Percentiles rank a stretch among this genome's conserved stretches.
Evolutionary conservation across 2,888 invertebrate species (phyloP).

Genomic region (Pterostichus niger): DNA sequence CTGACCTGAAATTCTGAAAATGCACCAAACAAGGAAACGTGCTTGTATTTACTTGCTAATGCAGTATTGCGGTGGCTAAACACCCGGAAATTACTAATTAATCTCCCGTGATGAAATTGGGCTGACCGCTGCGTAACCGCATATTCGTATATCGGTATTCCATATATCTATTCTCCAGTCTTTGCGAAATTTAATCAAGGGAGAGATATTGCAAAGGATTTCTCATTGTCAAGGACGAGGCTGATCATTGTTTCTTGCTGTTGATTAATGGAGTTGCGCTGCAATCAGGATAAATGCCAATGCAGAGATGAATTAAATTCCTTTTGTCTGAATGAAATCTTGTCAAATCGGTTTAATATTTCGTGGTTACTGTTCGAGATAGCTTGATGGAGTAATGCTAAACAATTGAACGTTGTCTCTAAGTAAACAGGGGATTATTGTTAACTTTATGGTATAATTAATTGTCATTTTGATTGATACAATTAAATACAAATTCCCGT

Average conservation of each 20-base stretch:
- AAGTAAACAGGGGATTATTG: slow-evolving; percentile 16
- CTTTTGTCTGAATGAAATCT: slow-evolving; percentile 19
- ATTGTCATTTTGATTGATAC: slow-evolving; percentile 21
- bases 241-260: slow-evolving; percentile 43
- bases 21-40: background rate
- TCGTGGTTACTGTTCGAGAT: background rate
- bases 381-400: slow-evolving; percentile 1
- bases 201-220: slow-evolving; percentile 31
- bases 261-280: slow-evolving; percentile 28
- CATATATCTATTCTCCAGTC: slow-evolving; percentile 11
- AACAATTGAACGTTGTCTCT: background rate
- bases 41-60: background rate
- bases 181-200: slow-evolving; percentile 9
- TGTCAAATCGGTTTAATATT: slow-evolving; percentile 26
- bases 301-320: slow-evolving; percentile 34
- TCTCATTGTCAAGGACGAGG: slow-evolving; percentile 31
- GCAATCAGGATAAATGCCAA: slow-evolving; percentile 31
- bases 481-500: background rate
- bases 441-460: slow-evolving; percentile 10
- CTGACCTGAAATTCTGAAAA: slow-evolving; percentile 15
- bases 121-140: background rate
- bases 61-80: background rate
- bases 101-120: background rate
- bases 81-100: background rate
- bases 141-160: background rate